A percentile compares a stretch with the other conserved stretches of the same genome.
phyloP scores from a whole-genome alignment of 2,797 vertebrate species.

The Pseudochirops corinnae region DNA sequence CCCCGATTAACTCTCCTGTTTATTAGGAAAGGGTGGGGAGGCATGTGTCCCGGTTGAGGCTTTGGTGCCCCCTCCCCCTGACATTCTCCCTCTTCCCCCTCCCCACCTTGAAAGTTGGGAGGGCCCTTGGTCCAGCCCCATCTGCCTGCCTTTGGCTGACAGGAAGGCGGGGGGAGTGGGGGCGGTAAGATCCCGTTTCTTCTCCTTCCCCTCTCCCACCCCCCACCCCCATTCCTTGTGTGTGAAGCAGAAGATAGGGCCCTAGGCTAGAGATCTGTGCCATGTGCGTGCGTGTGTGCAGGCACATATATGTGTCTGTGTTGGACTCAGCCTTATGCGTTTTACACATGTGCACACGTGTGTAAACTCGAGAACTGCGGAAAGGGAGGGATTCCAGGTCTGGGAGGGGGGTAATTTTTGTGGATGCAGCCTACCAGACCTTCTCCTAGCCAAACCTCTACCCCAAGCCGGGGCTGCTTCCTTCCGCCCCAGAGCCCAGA shows the following conservation, averaged over 20 bases:
- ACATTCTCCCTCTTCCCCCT: neutral
- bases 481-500: neutral
- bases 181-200: neutral
- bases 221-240: neutral
- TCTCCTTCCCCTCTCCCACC: neutral
- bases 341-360: neutral
- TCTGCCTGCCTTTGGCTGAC: neutral
- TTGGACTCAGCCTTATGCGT: neutral
- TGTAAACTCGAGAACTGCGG: neutral
- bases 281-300: slow-evolving; percentile 16
- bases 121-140: neutral
- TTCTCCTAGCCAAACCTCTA: neutral
- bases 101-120: neutral
- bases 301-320: slow-evolving; percentile 51
- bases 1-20: neutral
- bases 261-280: neutral
- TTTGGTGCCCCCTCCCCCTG: neutral
- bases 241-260: neutral
- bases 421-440: neutral
- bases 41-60: neutral
- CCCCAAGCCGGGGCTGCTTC: neutral
- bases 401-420: neutral
- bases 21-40: neutral
- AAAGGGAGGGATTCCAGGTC: neutral
- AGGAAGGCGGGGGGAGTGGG: neutral